A percentile compares a stretch with the other conserved stretches of the same genome.
Evolutionary conservation across 2,888 invertebrate species (phyloP).

Genomic region (Cephonodes hylas): DNA sequence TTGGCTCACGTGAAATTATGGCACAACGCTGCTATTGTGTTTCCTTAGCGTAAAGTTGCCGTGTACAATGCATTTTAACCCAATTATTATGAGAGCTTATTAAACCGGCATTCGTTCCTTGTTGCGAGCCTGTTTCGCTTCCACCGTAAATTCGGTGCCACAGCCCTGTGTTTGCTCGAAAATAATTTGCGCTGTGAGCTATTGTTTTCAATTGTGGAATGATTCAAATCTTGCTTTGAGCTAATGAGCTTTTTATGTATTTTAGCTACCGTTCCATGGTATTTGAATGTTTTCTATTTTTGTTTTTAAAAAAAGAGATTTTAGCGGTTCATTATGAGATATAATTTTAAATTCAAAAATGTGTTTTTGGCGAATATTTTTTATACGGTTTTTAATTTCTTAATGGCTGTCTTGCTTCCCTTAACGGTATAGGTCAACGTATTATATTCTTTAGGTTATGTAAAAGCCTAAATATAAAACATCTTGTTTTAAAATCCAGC

Average conservation of each 20-base stretch:
- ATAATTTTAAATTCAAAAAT: no score
- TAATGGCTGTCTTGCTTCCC: no score
- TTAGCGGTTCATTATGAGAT: not conserved
- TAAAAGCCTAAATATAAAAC: no score
- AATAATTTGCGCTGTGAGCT: not conserved
- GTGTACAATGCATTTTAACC: slow-evolving; percentile 41
- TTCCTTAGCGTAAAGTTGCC: slow-evolving; percentile 23
- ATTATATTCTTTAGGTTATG: no score
- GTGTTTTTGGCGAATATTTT: no score
- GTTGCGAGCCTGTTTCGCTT: slow-evolving; percentile 5
- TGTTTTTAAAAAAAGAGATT: not conserved
- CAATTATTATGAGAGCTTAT: slow-evolving; percentile 44
- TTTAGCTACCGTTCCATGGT: not conserved
- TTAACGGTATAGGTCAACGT: no score
- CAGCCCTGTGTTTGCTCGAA: not conserved
- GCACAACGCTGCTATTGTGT: slow-evolving; percentile 20
- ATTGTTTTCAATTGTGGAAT: not conserved
- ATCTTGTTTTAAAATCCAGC: no score
- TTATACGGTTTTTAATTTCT: no score
- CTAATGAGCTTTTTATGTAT: not conserved
- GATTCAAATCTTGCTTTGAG: not conserved
- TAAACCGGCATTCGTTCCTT: slow-evolving; percentile 23
- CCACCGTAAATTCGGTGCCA: not conserved
- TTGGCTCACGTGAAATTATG: slow-evolving; percentile 19
- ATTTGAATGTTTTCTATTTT: not conserved